Base-by-base conservation (phyloP, 2,113 vertebrate genomes). In the Condylura cristata region DNA sequence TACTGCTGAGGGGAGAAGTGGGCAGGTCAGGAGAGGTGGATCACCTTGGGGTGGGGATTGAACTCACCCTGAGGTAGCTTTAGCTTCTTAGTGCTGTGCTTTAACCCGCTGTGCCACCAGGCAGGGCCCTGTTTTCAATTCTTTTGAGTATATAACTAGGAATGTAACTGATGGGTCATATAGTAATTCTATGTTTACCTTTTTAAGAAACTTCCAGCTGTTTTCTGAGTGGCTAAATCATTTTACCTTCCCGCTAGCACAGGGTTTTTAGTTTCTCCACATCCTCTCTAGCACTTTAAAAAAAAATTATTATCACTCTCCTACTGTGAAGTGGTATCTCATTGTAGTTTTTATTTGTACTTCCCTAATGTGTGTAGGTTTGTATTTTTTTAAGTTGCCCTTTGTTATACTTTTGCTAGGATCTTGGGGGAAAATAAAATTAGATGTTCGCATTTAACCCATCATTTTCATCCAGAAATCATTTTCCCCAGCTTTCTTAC, bases 351-450 rank as follows among this genome's bases (percentile, higher is more conserved):
- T 46, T 11, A 89, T 68, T 68, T 96, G 63, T 58, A 68, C 89
- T 82, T 95, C 76, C 30, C 66, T 91, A 66, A 13, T 30, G 41
- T 34, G 68, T 86, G 30, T 90, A 72, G 39, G 63, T 53, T 65
- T 86, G 28, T 65, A 26, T 85, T 32, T 93, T 89, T 81, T 92
- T 48, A 41, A 53, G 66, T 60, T 58, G 30, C 10, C 22, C 26
- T 89, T 78, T 89, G 44, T 89, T 88, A 44, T 80, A 71, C 26
- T 81, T 93, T 86, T 86, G 4, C 92, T 91, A 68, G 68, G 12
- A 75, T 41, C 60, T 70, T 86, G 63, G 63, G 66, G 74, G 12
- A 58, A 48, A 79, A 72, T 86, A 88, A 90, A 68, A 61, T 39
- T 80, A 82, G 71, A 53, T 79, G 8, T 86, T 91, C 89, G 46